These are phyloP conservation scores for Eupithecia centaureata DNA, from an alignment of 2,888 invertebrate species.

Conservation along the genomic window DNA sequence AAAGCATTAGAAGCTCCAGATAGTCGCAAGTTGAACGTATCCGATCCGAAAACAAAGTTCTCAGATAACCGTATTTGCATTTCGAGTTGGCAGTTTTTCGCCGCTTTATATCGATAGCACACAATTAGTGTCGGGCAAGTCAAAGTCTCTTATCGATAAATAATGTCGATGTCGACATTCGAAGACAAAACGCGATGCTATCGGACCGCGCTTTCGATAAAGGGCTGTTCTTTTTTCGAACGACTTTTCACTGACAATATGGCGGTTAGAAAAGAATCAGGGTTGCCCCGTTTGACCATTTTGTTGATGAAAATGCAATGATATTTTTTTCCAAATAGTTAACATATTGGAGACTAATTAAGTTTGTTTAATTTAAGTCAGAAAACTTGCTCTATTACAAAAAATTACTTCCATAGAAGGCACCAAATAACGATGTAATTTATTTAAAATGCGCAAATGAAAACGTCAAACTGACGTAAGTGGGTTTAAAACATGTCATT, in stretches of 20 bases:
- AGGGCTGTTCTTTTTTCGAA: slow-evolving; percentile 31
- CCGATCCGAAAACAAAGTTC: slow-evolving; percentile 41
- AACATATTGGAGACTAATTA: neutral
- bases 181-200: slow-evolving; percentile 78
- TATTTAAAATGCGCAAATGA: slow-evolving; percentile 43
- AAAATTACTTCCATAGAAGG: neutral
- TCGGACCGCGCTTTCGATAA: slow-evolving; percentile 50
- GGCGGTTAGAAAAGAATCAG: slow-evolving; percentile 28
- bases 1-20: slow-evolving; percentile 10
- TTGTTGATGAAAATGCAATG: neutral
- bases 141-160: slow-evolving; percentile 72
- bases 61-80: slow-evolving; percentile 61
- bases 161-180: slow-evolving; percentile 66
- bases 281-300: neutral
- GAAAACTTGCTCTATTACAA: neutral
- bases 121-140: slow-evolving; percentile 77
- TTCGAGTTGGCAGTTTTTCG: slow-evolving; percentile 58
- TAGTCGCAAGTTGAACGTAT: slow-evolving; percentile 11
- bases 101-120: slow-evolving; percentile 62
- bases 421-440: slow-evolving; percentile 31
- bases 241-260: slow-evolving; percentile 37
- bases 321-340: neutral
- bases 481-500: slow-evolving; percentile 15
- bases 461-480: slow-evolving; percentile 18
- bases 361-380: neutral